A percentile compares a stretch with the other conserved stretches of the same genome.
Evolutionary conservation across 2,888 invertebrate species (phyloP).

Genomic region (Dyspetes luteomarginatus): DNA sequence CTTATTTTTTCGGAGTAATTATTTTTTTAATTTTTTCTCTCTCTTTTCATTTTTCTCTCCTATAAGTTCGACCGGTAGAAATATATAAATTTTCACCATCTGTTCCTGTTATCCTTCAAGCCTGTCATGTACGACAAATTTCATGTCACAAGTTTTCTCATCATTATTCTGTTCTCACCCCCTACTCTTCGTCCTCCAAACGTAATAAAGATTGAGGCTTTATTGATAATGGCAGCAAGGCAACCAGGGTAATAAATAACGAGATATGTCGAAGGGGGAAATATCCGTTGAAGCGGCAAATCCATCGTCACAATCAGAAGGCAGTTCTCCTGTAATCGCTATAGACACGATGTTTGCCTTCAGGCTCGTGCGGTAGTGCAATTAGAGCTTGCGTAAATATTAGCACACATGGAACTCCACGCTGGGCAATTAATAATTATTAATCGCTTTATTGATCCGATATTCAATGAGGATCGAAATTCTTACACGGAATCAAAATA

Average conservation of each 20-base stretch:
- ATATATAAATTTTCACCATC: slow-evolving; percentile 7
- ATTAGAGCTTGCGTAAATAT: slow-evolving; percentile 25
- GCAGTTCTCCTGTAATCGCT: slow-evolving; percentile 16
- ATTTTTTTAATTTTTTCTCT: slow-evolving; percentile 24
- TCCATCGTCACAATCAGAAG: slow-evolving; percentile 32
- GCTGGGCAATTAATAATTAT: neutral
- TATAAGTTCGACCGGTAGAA: slow-evolving; percentile 39
- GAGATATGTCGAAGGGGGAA: neutral
- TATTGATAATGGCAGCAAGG: slow-evolving; percentile 12
- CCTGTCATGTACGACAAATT: neutral
- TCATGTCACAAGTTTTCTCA: slow-evolving; percentile 1
- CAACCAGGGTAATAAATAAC: slow-evolving; percentile 27
- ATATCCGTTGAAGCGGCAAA: slow-evolving; percentile 31
- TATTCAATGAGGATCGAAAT: too few species aligned
- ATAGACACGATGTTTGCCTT: neutral
- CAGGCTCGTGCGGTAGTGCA: neutral
- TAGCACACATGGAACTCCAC: too few species aligned
- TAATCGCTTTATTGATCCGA: too few species aligned
- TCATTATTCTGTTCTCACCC: neutral
- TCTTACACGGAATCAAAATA: too few species aligned
- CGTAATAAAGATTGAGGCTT: slow-evolving; percentile 29
- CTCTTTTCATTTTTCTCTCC: slow-evolving; percentile 5
- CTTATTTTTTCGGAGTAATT: slow-evolving; percentile 12
- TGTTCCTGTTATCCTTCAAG: neutral
- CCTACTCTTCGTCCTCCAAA: neutral